phyloP scores from a whole-genome alignment of 1,140 invertebrate species.

The silkworm (Bombyx mori) region ASM3026992v2 NC_085127.1:7757001-7757500 shows the following conservation, averaged over 20 bases:
- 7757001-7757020: conserved; percentile 8
- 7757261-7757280: conserved; percentile 41
- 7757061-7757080: neutral
- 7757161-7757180: conserved; percentile 31
- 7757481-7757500: conserved; percentile 32
- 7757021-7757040: conserved; percentile 15
- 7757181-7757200: conserved; percentile 55
- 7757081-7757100: neutral
- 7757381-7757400: conserved; percentile 55
- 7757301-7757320: conserved; percentile 70
- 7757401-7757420: conserved; percentile 27
- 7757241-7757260: conserved; percentile 51
- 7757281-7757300: conserved; percentile 64
- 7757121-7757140: conserved; percentile 5
- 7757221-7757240: conserved; percentile 67
- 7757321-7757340: conserved; percentile 71
- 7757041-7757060: conserved; percentile 19
- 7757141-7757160: conserved; percentile 19
- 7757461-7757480: conserved; percentile 44
- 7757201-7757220: conserved; percentile 47
- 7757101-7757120: conserved; percentile 9
- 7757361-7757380: conserved; percentile 50
- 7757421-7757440: conserved; percentile 42
- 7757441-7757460: conserved; percentile 42
- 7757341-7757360: conserved; percentile 67